Evolutionary conservation across 1,140 invertebrate genomes (phyloP).

Genomic region (Limonius californicus): DNA sequence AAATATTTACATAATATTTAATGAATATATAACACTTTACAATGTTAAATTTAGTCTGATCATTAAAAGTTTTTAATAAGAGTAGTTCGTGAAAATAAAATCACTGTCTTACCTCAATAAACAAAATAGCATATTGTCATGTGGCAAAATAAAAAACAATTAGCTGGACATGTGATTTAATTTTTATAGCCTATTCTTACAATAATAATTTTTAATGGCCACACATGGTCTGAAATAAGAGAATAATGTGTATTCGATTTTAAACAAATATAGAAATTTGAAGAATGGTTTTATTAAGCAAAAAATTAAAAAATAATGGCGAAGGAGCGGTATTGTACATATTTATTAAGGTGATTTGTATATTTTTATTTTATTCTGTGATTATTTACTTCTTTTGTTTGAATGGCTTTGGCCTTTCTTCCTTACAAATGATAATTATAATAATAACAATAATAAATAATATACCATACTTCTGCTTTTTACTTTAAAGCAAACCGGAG

Average conservation of each 20-base stretch:
- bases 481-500: not conserved
- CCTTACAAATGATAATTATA: slow-evolving; percentile 15
- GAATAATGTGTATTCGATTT: not conserved
- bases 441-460: slow-evolving; percentile 17
- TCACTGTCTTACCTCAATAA: no score
- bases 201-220: slow-evolving; percentile 5
- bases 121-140: no score
- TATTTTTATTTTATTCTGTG: slow-evolving; percentile 24
- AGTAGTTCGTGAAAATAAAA: no score
- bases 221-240: slow-evolving; percentile 1
- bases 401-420: slow-evolving; percentile 20
- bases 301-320: not conserved
- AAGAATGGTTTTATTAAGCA: not conserved
- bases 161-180: no score
- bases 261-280: not conserved
- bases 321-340: not conserved
- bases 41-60: no score
- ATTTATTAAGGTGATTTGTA: slow-evolving; percentile 21
- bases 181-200: not conserved
- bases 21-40: not conserved
- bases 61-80: not conserved
- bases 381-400: slow-evolving; percentile 17
- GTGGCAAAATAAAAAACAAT: no score
- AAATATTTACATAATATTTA: slow-evolving; percentile 3
- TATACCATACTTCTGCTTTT: slow-evolving; percentile 10